Evolutionary conservation across 1,140 invertebrate species (phyloP).

Genomic region (Rhagoletis pomonella): DNA sequence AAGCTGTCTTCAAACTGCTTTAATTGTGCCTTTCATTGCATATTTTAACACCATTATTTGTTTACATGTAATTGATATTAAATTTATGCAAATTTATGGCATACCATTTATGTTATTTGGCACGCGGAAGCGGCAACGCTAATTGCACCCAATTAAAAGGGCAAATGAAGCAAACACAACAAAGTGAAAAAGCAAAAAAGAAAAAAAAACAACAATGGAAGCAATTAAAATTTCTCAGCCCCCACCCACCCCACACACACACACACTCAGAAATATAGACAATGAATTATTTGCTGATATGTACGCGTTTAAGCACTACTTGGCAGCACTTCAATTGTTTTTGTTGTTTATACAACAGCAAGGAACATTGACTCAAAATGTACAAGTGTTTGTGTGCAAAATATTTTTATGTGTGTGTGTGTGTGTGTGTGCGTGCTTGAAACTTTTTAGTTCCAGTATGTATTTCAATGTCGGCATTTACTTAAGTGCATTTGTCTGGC

Average conservation of each 20-base stretch:
- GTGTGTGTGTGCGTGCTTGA: no score
- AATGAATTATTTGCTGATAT: neutral
- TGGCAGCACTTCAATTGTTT: slow-evolving; percentile 19
- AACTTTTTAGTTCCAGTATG: no score
- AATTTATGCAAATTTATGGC: neutral
- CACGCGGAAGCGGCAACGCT: neutral
- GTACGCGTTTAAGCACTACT: neutral
- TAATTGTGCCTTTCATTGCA: neutral
- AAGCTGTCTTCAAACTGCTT: no score
- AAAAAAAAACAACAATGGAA: neutral
- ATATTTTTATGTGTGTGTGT: no score
- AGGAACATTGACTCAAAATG: neutral
- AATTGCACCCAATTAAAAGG: slow-evolving; percentile 14
- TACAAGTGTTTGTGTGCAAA: no score
- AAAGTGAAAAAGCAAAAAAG: neutral
- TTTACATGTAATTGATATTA: neutral
- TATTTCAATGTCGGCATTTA: neutral
- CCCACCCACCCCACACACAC: no score
- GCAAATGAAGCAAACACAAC: neutral
- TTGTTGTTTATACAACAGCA: neutral
- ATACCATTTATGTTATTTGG: neutral
- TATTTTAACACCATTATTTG: neutral
- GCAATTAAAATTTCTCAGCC: neutral
- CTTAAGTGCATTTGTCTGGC: slow-evolving; percentile 10
- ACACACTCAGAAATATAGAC: no score